phyloP scores from a whole-genome alignment of 2,888 invertebrate genomes.

The Melangyna quadrimaculata region DNA sequence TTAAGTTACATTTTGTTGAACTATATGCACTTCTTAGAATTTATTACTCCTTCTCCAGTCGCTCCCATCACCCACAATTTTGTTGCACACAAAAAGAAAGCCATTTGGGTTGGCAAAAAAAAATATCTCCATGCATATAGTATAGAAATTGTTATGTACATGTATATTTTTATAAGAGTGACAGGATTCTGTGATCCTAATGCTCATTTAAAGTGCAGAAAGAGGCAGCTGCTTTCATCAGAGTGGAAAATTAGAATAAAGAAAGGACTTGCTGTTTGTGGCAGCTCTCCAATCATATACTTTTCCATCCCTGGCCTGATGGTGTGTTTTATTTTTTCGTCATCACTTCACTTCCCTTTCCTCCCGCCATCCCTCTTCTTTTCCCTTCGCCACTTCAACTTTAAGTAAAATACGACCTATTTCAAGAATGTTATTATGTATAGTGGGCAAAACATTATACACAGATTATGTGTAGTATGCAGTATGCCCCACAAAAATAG shows the following conservation, averaged over 20 bases:
- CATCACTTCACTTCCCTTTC: background rate
- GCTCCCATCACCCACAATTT: background rate
- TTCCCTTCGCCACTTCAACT: background rate
- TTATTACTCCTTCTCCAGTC: background rate
- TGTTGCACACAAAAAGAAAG: slow-evolving; percentile 26
- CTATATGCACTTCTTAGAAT: slow-evolving; percentile 7
- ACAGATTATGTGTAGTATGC: background rate
- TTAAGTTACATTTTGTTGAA: slow-evolving; percentile 9
- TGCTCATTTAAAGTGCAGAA: slow-evolving; percentile 63
- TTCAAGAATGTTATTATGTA: slow-evolving; percentile 26
- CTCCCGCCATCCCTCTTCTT: too few species aligned
- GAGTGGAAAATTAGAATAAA: slow-evolving; percentile 62
- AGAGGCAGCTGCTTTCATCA: slow-evolving; percentile 51
- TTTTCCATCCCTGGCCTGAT: slow-evolving; percentile 10
- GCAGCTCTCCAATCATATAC: slow-evolving; percentile 49
- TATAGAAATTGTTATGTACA: background rate
- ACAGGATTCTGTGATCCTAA: slow-evolving; percentile 54
- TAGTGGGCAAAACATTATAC: slow-evolving; percentile 18
- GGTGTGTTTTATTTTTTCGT: background rate
- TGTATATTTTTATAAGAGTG: slow-evolving; percentile 18
- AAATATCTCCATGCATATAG: background rate
- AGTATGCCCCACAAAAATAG: slow-evolving; percentile 12
- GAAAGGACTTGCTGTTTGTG: slow-evolving; percentile 40
- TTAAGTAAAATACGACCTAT: slow-evolving; percentile 51
- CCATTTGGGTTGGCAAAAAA: slow-evolving; percentile 29